These are phyloP conservation scores for Pteropus alecto DNA, from an alignment of 2,113 vertebrate genomes.

Conservation along the genomic window DNA sequence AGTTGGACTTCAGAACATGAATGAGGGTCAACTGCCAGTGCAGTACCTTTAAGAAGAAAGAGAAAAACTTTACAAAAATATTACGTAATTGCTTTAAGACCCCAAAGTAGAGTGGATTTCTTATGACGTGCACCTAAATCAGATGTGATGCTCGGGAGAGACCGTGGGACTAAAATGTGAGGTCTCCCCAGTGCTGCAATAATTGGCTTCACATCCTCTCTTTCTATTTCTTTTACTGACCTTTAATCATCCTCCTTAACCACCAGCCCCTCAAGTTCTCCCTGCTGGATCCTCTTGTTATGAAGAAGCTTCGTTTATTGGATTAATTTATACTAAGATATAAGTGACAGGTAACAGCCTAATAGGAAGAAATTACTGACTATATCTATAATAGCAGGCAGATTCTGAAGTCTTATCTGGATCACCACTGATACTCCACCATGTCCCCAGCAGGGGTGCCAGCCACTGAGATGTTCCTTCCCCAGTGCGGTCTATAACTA, in stretches of 20 bases:
- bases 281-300: not conserved
- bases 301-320: not conserved
- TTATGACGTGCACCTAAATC: not conserved
- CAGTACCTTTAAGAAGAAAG: slow-evolving; percentile 47
- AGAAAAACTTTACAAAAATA: not conserved
- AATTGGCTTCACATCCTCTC: not conserved
- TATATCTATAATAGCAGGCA: not conserved
- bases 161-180: not conserved
- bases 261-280: not conserved
- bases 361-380: not conserved
- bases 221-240: not conserved
- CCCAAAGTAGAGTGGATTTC: not conserved
- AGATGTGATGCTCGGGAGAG: not conserved
- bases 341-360: not conserved
- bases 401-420: not conserved
- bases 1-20: slow-evolving; percentile 44
- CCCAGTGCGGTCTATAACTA: not conserved
- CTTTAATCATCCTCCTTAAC: not conserved
- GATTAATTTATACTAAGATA: not conserved
- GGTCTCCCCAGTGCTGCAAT: accelerated
- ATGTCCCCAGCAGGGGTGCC: not conserved
- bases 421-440: not conserved
- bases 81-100: not conserved
- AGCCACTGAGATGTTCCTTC: not conserved
- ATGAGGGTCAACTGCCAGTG: not conserved